Base-by-base conservation (phyloP, 53 echinoderm and acorn worm species). In the Luidia sarsii region DNA sequence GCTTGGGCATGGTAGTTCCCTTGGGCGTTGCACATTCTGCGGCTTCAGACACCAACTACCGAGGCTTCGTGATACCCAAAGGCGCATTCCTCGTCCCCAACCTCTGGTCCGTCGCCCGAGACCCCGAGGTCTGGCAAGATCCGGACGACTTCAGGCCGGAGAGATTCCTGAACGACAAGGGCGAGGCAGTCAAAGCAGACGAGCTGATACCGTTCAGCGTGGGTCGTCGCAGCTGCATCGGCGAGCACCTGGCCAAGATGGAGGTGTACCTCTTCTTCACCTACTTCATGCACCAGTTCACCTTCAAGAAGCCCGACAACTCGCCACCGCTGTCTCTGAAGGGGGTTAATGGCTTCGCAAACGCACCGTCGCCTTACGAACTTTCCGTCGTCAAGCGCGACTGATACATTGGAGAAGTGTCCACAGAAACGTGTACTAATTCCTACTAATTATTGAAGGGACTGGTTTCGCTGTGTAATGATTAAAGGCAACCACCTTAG, bases 191-290 rank as follows among this genome's bases (percentile, higher is more conserved):
- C 14, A 66, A 71, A 33, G 66, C 72, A n/a, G 71, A 87, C 15
- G 39, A 87, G 48, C 51, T 87, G 15, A 87, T 82, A 18, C 82
- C 87, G 6, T 87, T 87, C 50, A 70, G 87, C 29, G 71, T 36
- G 36, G 87, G 87, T 87, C 14, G 67, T 23, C 79, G 89, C 13
- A 19, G 70, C 19, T 89, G 89, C 67, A 70, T 84, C 65, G 89
- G 84, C 11, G 89, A 89, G 56, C 57, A 84, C 22, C 63, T 89
- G 67, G 89, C 89, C 15, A 89, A 83, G 57, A 83, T 69, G 79
- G 89, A 89, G 70, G 37, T 84, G 30, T 84, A 69, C 27, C 24
- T 89, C 50, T 36, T 80, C 55, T 70, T 84, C 65, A 28, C 70
- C 20, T 64, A 64, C 37, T 71, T 89, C 41, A 30, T 89, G 37